A percentile compares a stretch with the other conserved stretches of the same genome.
Evolutionary conservation across 2,797 vertebrate species (phyloP).

Genomic region (Neosilurus hyrtlii): DNA sequence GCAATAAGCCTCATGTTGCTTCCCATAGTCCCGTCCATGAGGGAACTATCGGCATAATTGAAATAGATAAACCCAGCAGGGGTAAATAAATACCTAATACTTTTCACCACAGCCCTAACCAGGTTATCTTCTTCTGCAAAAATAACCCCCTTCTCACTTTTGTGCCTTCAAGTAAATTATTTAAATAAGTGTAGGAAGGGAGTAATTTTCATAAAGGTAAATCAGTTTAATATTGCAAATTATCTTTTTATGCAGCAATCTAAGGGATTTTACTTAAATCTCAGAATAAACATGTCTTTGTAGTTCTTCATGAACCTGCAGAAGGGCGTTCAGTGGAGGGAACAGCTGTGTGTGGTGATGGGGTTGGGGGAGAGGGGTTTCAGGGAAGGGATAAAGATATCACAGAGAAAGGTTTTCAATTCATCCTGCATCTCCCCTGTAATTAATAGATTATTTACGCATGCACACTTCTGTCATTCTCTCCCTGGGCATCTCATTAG

Average conservation of each 20-base stretch:
- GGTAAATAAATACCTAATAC: constrained; percentile 54
- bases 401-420: constrained; percentile 72
- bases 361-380: constrained; percentile 10
- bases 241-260: constrained; percentile 65
- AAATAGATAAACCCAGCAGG: constrained; percentile 63
- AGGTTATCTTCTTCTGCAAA: constrained; percentile 54
- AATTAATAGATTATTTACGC: constrained; percentile 97
- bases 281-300: constrained; percentile 65
- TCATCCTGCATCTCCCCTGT: constrained; percentile 74
- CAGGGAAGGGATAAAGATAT: constrained; percentile 71
- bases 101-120: constrained; percentile 62
- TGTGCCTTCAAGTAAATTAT: constrained; percentile 64
- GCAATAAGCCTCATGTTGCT: constrained; percentile 59
- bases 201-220: constrained; percentile 73
- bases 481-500: constrained; percentile 84
- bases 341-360: neutral
- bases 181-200: constrained; percentile 60
- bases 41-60: constrained; percentile 56
- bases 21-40: constrained; percentile 48
- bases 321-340: constrained; percentile 2
- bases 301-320: constrained; percentile 57
- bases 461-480: constrained; percentile 83
- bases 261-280: constrained; percentile 70
- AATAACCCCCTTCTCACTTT: constrained; percentile 42
- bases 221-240: constrained; percentile 74